Evolutionary conservation across 1,140 invertebrate genomes (phyloP).

Genomic region (Myzus persicae): DNA sequence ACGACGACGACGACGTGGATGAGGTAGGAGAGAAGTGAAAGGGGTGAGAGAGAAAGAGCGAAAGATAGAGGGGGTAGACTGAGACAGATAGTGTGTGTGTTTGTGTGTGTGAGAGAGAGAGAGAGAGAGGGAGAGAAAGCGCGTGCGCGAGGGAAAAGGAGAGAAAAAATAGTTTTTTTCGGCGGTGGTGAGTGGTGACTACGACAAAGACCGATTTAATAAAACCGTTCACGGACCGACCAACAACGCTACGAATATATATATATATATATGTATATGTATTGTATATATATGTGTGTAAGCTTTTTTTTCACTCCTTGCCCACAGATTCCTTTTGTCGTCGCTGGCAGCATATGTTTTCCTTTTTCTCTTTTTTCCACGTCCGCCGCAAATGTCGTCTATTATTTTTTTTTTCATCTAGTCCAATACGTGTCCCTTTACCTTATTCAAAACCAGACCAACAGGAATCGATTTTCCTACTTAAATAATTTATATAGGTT

Average conservation of each 20-base stretch:
- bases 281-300: not conserved
- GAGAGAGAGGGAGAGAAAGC: too few relatives aligned
- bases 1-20: not conserved
- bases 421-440: constrained; percentile 5
- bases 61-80: too few relatives aligned
- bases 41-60: not conserved
- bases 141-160: not conserved
- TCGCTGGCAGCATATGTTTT: not conserved
- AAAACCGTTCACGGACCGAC: constrained; percentile 23
- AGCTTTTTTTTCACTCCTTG: not conserved
- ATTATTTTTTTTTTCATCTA: not conserved
- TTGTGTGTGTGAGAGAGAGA: not conserved
- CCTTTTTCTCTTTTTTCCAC: not conserved
- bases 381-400: not conserved
- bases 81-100: not conserved
- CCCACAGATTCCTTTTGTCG: not conserved
- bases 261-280: not conserved
- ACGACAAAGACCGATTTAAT: constrained; percentile 32
- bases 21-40: too few relatives aligned
- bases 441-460: constrained; percentile 14
- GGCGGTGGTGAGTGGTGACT: too few relatives aligned
- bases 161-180: constrained; percentile 30
- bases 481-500: not conserved
- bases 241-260: not conserved
- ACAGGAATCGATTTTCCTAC: not conserved